Evolutionary conservation across 2,888 invertebrate species (phyloP).

Genomic region (Ryuthela nishihirai): DNA sequence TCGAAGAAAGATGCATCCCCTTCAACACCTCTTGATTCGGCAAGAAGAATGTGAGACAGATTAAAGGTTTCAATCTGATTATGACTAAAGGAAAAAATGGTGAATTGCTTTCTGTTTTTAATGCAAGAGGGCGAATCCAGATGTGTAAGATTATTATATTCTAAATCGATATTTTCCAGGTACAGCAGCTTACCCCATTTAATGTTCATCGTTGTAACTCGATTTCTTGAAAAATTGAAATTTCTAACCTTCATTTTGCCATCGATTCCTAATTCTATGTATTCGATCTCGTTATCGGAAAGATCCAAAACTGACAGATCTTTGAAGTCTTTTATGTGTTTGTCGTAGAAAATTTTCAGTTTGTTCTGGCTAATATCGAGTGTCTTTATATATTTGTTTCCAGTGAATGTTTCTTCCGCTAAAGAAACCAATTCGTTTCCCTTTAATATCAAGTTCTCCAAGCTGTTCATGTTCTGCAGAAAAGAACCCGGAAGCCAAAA

Average conservation of each 20-base stretch:
- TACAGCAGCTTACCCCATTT: conserved; percentile 64
- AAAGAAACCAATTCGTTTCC: conserved; percentile 6
- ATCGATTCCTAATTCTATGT: conserved; percentile 3
- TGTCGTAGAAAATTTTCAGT: conserved; percentile 1
- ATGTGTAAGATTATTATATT: conserved; percentile 60
- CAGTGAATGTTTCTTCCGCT: not conserved
- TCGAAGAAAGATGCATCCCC: conserved; percentile 1
- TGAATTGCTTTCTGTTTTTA: conserved; percentile 25
- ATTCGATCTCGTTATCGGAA: conserved; percentile 3
- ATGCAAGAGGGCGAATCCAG: conserved; percentile 56
- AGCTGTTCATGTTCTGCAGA: conserved; percentile 3
- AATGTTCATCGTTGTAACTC: conserved; percentile 3
- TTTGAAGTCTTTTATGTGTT: conserved; percentile 1
- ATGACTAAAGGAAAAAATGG: conserved; percentile 27
- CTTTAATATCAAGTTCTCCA: conserved; percentile 1
- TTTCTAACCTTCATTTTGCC: conserved; percentile 1
- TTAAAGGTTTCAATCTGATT: conserved; percentile 16
- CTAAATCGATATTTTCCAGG: conserved; percentile 66
- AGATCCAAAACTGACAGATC: conserved; percentile 11
- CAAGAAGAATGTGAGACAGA: not conserved
- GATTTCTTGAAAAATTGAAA: conserved; percentile 22
- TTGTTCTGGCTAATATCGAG: conserved; percentile 59
- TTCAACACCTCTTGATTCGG: not conserved
- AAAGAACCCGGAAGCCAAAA: not conserved
- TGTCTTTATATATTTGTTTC: conserved; percentile 19